Conservation (phyloP, 1,140 invertebrate genomes). For the Hylaeus volcanicus region DNA sequence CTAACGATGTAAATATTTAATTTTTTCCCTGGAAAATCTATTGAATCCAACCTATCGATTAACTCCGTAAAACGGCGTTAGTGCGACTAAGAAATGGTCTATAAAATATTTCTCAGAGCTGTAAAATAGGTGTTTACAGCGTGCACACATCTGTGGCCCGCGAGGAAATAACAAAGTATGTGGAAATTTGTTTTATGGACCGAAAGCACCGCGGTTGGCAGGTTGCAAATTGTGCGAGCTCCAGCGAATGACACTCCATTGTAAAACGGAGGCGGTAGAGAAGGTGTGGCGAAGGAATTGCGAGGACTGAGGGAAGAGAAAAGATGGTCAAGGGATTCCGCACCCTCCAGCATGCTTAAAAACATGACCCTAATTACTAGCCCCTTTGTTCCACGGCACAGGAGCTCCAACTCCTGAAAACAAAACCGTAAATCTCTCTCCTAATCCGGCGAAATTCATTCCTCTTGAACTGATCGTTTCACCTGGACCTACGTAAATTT, state of each 20-base stretch:
- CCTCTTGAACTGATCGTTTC: conserved; percentile 13
- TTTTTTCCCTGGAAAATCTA: too few species aligned
- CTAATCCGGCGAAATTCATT: conserved; percentile 52
- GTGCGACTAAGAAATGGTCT: too few species aligned
- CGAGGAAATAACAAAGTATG: background rate
- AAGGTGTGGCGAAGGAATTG: background rate
- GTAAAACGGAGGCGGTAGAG: conserved; percentile 8
- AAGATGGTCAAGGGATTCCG: conserved; percentile 26
- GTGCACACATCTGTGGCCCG: background rate
- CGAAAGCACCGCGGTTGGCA: background rate
- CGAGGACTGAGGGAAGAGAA: background rate
- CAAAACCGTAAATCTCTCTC: conserved; percentile 45
- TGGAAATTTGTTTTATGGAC: conserved; percentile 22
- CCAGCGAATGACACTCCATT: background rate
- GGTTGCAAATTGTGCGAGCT: conserved; percentile 27
- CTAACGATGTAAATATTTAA: background rate
- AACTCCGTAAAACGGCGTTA: too few species aligned
- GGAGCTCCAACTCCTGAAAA: conserved; percentile 30
- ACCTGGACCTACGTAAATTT: background rate
- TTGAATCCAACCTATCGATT: too few species aligned
- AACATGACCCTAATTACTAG: conserved; percentile 56
- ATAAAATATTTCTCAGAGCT: too few species aligned
- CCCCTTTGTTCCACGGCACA: conserved; percentile 35
- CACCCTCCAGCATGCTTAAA: conserved; percentile 32
- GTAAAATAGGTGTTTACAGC: too few species aligned